Base-by-base conservation (phyloP, 1,140 invertebrate genomes). In the Dendroctonus valens region DNA sequence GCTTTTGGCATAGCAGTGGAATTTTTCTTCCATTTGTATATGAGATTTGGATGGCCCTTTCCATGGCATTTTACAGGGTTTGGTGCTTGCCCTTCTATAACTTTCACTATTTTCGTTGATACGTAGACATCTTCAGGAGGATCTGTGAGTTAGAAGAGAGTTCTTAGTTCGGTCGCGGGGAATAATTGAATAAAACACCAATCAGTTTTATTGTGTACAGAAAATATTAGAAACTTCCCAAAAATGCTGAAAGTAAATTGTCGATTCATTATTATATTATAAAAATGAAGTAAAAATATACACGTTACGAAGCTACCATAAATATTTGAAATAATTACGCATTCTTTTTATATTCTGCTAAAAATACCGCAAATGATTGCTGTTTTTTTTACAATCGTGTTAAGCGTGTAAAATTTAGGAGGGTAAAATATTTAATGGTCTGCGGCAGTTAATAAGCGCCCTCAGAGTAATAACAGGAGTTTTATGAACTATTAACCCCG, bases 71-170 rank as follows among this genome's bases (percentile, higher is more conserved):
- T 82, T 8, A 95, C 87, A 70, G 86, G 86, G 49, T 85, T 87
- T 5, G 91, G 90, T 61, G 88, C 85, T 60, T 88, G 85, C 65
- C 89, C 86, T 75, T 93, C 92, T 26, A 85, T 83, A 7, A 96
- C 91, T 66, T 88, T 86, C 15, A 94, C 84, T 37, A 85, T 79
- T 46, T 80, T 81, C 8, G 87, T 85, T 0, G 88, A 88, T 5
- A 94, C 88, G 0, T 85, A 88, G 69, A 94, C 86, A 72, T 92
- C 88, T 74, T 93, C 90, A 5, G 93, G 93, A 61, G 93, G 90
- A 85, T 91, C 93, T 96, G 41, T 41, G 3, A 44, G 0, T 14
- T 7, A 58, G 5, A 52, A 26, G 26, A 26, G 26, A 26, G 26
- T 26, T 26, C 26, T 26, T 26, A 3, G 26, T 26, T 26, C 26